phyloP scores from a whole-genome alignment of 2,888 invertebrate species.

The Drosophila neonasuta region DNA sequence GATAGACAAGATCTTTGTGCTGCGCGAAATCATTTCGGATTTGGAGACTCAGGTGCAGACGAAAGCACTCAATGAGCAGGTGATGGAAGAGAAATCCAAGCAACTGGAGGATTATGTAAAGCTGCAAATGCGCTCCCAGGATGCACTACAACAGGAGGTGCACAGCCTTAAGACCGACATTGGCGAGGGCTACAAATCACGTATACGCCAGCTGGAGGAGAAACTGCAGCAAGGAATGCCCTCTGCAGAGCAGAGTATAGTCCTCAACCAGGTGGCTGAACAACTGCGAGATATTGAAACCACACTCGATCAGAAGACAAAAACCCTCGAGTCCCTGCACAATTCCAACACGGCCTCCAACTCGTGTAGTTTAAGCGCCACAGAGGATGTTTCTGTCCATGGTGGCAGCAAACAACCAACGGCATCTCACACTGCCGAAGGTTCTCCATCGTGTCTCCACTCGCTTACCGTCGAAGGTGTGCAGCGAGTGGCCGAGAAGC shows the following conservation, averaged over 20 bases:
- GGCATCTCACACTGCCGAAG: slow-evolving; percentile 81
- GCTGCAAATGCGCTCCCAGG: slow-evolving; percentile 79
- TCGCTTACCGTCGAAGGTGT: slow-evolving; percentile 84
- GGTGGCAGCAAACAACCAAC: slow-evolving; percentile 85
- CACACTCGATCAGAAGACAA: slow-evolving; percentile 87
- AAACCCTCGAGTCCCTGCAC: slow-evolving; percentile 88
- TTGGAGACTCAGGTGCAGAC: slow-evolving; percentile 89
- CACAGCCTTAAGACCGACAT: slow-evolving; percentile 80
- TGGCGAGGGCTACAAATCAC: slow-evolving; percentile 76
- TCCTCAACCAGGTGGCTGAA: slow-evolving; percentile 83
- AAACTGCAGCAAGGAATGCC: slow-evolving; percentile 83
- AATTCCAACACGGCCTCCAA: slow-evolving; percentile 85
- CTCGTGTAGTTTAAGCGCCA: slow-evolving; percentile 87
- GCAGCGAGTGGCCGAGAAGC: slow-evolving; percentile 84
- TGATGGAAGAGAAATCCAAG: slow-evolving; percentile 84
- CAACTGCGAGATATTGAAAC: slow-evolving; percentile 86
- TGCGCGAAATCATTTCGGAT: slow-evolving; percentile 90
- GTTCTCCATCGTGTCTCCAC: slow-evolving; percentile 76
- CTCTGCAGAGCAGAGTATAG: slow-evolving; percentile 83
- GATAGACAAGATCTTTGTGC: slow-evolving; percentile 88
- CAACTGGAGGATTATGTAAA: slow-evolving; percentile 80
- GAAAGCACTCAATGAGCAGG: slow-evolving; percentile 86
- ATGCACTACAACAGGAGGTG: slow-evolving; percentile 80
- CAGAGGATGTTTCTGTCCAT: slow-evolving; percentile 91
- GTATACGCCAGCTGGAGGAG: slow-evolving; percentile 81